Conservation (phyloP, 2,113 vertebrate genomes). For the Gambusia affinis region DNA sequence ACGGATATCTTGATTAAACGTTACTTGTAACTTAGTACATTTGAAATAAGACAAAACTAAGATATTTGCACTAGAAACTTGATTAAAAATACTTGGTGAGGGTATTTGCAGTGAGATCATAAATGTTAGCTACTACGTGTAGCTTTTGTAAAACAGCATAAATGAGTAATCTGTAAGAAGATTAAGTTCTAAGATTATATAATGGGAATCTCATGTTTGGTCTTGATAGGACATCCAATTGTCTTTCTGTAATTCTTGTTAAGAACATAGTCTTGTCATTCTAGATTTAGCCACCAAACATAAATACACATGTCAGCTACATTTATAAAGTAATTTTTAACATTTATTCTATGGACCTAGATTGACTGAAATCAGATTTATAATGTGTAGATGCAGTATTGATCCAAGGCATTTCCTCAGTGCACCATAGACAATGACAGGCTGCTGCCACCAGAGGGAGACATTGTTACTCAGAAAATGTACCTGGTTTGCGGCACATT, state of each 20-base stretch:
- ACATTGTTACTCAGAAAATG: not conserved
- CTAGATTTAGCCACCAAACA: not conserved
- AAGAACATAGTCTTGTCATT: no score
- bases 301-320: not conserved
- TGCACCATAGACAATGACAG: not conserved
- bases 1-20: no score
- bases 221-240: not conserved
- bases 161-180: not conserved
- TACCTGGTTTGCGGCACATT: no score
- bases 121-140: not conserved
- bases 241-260: not conserved
- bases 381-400: not conserved
- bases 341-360: no score
- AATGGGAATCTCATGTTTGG: not conserved
- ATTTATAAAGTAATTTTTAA: no score
- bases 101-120: not conserved
- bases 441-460: not conserved
- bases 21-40: no score
- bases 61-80: no score
- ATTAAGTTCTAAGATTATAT: not conserved
- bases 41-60: no score
- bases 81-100: no score
- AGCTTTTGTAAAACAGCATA: not conserved
- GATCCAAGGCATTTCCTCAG: not conserved
- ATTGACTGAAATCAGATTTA: no score